Percentiles rank a stretch among this genome's conserved stretches.
Evolutionary conservation across 2,797 vertebrate genomes (phyloP).

Genomic region (Hirundo rustica): DNA sequence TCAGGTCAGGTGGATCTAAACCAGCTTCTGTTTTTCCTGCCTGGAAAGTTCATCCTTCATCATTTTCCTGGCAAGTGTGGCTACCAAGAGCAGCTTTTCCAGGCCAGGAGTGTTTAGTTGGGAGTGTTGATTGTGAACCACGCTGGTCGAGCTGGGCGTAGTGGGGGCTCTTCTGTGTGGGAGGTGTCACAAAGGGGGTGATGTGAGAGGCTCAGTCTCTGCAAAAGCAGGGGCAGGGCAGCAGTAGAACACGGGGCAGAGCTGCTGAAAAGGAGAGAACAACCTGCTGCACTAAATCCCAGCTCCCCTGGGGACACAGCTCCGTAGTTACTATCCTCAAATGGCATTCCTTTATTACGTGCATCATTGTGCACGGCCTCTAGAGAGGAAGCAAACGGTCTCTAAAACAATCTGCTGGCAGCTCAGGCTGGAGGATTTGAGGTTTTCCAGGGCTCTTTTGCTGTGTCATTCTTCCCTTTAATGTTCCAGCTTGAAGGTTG

Average conservation of each 20-base stretch:
- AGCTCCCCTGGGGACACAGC: neutral
- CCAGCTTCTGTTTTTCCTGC: neutral
- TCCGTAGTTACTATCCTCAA: neutral
- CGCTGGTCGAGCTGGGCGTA: neutral
- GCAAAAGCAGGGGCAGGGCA: neutral
- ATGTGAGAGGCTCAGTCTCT: neutral
- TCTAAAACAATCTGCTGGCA: slow-evolving; percentile 36
- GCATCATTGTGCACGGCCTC: neutral
- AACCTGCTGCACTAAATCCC: slow-evolving; percentile 11
- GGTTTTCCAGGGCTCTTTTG: slow-evolving; percentile 43
- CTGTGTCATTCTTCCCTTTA: slow-evolving; percentile 38
- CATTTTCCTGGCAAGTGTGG: neutral
- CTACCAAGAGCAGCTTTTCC: neutral
- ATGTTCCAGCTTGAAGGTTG: neutral
- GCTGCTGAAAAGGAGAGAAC: neutral
- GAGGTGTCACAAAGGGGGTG: neutral
- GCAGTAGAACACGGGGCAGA: neutral
- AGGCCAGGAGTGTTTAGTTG: neutral
- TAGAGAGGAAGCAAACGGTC: neutral
- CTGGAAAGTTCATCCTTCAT: neutral
- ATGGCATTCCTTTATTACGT: neutral
- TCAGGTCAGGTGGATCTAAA: neutral
- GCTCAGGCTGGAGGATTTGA: neutral
- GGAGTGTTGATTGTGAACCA: neutral
- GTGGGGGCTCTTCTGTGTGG: neutral